Evolutionary conservation across 2,888 invertebrate species (phyloP), one percentile per base, ranked within the genome.

Genomic region (Rotaria macrura): DNA sequence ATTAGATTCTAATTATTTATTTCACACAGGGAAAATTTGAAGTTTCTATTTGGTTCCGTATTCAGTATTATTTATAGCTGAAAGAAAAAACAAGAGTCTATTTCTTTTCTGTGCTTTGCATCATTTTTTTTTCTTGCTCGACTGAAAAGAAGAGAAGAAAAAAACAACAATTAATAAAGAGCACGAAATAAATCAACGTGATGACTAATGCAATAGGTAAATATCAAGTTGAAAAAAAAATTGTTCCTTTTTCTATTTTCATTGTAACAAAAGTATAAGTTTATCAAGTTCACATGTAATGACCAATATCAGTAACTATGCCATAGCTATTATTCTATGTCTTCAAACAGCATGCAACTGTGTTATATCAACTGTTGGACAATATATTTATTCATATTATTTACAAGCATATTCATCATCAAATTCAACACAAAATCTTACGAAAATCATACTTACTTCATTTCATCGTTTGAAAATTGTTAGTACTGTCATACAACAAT

Each of bases 351-450:
- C 40, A 43, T 79, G n/a, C n/a, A 34, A 43, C n/a, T 34, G 79
- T 43, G 25, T 79, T 43, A n/a, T 43, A 7, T 79, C 23, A 43
- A 79, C 79, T 43, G 43, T 79, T 79, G 79, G 79, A 79, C 79
- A 79, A 43, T 79, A 79, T 79, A 79, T 79, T n/a, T 79, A 79
- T 43, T 25, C 40, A 12, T 79, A 23, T 40, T 79, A 79, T 79
- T 79, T 79, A 43, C 43, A 79, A 43, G n/a, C n/a, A 25, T 79
- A 79, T n/a, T 10, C 25, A 23, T 43, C 38, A n/a, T 40, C 79
- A 23, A 40, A 40, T 43, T 12, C 43, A 10, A 43, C 40, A 2
- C 43, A 40, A 43, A 79, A 43, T 79, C 14, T 79, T 12, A 79
- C 79, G 25, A 40, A 1, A 10, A 23, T 14, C 6, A 25, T n/a